Conservation (phyloP, 1,140 invertebrate species). For the Lethrus apterus region DNA sequence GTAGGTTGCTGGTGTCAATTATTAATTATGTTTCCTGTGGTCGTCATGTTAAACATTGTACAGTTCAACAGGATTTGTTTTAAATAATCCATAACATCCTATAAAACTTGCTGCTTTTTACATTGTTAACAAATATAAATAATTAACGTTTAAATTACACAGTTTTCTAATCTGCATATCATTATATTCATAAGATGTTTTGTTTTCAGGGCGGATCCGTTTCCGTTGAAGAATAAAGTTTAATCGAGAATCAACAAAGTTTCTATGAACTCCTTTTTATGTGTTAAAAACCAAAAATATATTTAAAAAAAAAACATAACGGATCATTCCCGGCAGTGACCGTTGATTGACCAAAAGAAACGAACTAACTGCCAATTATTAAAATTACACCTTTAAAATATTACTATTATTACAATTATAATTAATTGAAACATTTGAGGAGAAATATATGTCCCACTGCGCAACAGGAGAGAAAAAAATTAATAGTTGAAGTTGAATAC, state of each 20-base stretch:
- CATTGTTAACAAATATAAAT: no score
- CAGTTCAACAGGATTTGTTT: no score
- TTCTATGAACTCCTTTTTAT: slow-evolving; percentile 24
- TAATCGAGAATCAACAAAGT: no score
- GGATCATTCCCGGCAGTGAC: slow-evolving; percentile 34
- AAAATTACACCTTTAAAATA: neutral
- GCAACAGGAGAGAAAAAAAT: slow-evolving; percentile 19
- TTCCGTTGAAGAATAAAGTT: slow-evolving; percentile 31
- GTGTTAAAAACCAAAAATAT: slow-evolving; percentile 20
- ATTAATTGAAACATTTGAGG: slow-evolving; percentile 15
- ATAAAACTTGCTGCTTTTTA: no score
- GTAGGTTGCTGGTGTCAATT: no score
- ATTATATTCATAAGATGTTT: no score
- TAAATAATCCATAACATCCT: no score
- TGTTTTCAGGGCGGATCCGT: slow-evolving; percentile 28
- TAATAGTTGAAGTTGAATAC: slow-evolving; percentile 29
- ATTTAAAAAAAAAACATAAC: slow-evolving; percentile 16
- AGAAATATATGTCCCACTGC: slow-evolving; percentile 24
- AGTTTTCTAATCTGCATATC: no score
- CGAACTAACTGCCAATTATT: slow-evolving; percentile 28
- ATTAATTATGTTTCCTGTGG: no score
- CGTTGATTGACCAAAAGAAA: slow-evolving; percentile 28
- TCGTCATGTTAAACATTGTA: no score
- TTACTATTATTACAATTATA: slow-evolving; percentile 8
- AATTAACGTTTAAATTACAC: no score